A percentile compares a stretch with the other conserved stretches of the same genome.
Conservation (phyloP, 2,113 vertebrate genomes). For the Podocnemis expansa region DNA sequence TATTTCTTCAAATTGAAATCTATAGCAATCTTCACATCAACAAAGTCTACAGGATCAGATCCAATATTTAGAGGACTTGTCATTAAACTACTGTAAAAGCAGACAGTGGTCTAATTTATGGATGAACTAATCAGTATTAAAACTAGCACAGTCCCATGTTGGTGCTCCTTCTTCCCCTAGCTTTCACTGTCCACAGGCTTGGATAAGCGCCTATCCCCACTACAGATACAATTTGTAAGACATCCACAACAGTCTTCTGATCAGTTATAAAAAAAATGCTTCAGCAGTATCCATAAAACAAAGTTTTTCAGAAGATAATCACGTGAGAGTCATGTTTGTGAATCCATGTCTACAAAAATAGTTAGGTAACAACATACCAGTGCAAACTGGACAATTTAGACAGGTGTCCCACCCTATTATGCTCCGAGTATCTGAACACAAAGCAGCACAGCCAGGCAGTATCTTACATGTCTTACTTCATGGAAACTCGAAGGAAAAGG, state of each 20-base stretch:
- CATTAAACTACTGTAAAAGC: slow-evolving; percentile 33
- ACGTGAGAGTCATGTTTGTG: background rate
- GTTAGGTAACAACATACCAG: background rate
- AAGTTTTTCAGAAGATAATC: background rate
- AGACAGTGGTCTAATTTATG: background rate
- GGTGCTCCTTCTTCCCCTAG: background rate
- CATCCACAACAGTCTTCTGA: background rate
- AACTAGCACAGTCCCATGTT: background rate
- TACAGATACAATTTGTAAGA: background rate
- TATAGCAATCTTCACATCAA: background rate
- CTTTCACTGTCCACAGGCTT: background rate
- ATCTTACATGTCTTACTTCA: background rate
- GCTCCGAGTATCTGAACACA: background rate
- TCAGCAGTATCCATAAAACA: background rate
- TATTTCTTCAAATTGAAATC: background rate
- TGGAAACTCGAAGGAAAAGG: background rate
- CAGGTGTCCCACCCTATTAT: background rate
- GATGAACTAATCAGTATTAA: background rate
- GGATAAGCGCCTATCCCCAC: background rate
- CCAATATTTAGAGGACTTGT: background rate
- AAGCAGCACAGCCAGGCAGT: background rate
- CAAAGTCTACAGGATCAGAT: background rate
- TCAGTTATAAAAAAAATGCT: background rate
- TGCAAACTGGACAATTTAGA: background rate
- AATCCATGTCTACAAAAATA: background rate